Conservation (phyloP, 2,888 invertebrate species). For the Trichogramma evanescens region DNA sequence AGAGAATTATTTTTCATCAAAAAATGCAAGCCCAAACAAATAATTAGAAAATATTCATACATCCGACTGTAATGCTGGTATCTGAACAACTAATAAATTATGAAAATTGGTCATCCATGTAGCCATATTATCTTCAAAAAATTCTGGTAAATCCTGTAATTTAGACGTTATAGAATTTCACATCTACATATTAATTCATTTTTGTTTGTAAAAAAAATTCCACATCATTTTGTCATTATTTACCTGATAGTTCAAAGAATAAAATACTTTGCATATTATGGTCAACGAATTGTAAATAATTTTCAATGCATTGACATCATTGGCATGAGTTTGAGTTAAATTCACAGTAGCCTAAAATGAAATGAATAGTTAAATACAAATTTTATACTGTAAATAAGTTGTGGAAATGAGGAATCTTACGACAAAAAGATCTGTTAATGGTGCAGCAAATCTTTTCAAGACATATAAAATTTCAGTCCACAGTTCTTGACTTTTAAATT, state of each 20-base stretch:
- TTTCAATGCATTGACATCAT: constrained; percentile 72
- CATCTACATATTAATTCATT: not conserved
- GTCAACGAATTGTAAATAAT: constrained; percentile 85
- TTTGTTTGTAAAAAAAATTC: not conserved
- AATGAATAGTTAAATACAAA: constrained; percentile 13
- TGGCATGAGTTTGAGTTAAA: constrained; percentile 68
- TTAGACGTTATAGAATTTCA: constrained; percentile 1
- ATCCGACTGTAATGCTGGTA: constrained; percentile 64
- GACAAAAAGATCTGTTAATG: constrained; percentile 84
- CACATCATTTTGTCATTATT: constrained; percentile 20
- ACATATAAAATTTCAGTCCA: constrained; percentile 98
- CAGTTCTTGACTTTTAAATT: constrained; percentile 88
- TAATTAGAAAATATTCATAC: constrained; percentile 19
- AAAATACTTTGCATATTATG: constrained; percentile 89
- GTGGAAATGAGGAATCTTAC: constrained; percentile 49
- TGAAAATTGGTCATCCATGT: constrained; percentile 92
- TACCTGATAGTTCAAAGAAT: constrained; percentile 89
- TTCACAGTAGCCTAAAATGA: constrained; percentile 70
- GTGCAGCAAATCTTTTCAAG: constrained; percentile 85
- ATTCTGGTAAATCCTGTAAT: constrained; percentile 83
- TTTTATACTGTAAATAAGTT: constrained; percentile 8
- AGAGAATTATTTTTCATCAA: constrained; percentile 17
- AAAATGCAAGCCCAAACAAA: constrained; percentile 1
- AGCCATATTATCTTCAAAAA: constrained; percentile 96
- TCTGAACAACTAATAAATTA: constrained; percentile 70